phyloP scores from a whole-genome alignment of 92 coral and sea anemone genomes.

The Phymanthus crucifer region DNA sequence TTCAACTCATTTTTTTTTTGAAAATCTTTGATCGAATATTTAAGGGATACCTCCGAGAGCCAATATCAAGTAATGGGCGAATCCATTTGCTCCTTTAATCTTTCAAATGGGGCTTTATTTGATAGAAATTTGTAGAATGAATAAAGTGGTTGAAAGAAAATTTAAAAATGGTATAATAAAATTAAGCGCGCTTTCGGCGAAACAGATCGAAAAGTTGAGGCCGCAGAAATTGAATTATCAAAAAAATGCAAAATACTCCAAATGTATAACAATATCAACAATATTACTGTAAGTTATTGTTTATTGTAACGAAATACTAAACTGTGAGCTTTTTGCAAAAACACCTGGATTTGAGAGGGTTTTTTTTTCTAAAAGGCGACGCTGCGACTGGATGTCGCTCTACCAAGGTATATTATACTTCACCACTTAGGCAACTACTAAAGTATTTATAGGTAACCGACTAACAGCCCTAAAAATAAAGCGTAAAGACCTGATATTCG shows the following conservation, averaged over 20 bases:
- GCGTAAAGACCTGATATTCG: neutral
- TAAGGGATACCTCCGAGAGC: neutral
- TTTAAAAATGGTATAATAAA: neutral
- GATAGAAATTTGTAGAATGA: neutral
- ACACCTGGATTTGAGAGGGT: neutral
- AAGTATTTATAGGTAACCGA: neutral
- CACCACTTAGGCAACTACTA: neutral
- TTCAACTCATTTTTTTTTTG: neutral
- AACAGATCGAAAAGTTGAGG: neutral
- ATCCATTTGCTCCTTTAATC: neutral
- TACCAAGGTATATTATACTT: neutral
- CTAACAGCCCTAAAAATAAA: neutral
- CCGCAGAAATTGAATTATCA: neutral
- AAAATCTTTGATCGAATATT: neutral
- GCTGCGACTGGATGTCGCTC: too few relatives aligned
- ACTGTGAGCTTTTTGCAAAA: neutral
- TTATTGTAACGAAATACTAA: neutral
- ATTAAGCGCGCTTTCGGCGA: neutral
- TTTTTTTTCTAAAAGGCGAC: too few relatives aligned
- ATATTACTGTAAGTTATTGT: neutral
- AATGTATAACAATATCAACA: constrained; percentile 3
- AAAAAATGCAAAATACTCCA: neutral
- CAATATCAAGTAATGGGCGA: neutral
- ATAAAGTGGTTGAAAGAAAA: constrained; percentile 9
- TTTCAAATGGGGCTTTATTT: neutral